Evolutionary conservation across 2,888 invertebrate genomes (phyloP), one percentile per base, ranked within the genome.

Genomic region (Amiota mariae): DNA sequence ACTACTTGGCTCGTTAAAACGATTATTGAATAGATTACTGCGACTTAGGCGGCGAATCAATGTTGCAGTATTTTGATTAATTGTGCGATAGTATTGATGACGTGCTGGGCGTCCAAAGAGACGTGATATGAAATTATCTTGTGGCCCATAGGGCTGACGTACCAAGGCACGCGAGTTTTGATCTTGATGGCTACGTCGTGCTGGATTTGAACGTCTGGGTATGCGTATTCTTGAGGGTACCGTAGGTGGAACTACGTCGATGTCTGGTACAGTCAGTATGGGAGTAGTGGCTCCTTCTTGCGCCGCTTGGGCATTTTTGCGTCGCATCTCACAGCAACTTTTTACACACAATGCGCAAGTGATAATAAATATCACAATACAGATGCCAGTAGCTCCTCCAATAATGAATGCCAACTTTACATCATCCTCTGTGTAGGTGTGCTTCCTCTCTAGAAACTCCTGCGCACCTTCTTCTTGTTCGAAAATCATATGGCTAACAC

Each of bases 31-130:
- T 10, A 89, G 79, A 79, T 88, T 90, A 68, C 89, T 90, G 13
- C 89, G 88, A 77, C 89, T 90, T 11, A 90, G 73, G 2, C 89
- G 86, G 49, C 90, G 80, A 49, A 90, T 89, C n/a, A 90, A 77
- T 18, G 88, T 87, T 10, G 89, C 88, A 3, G 90, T 89, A 49
- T 88, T 88, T 73, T 87, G 87, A 82, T 90, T 89, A 12, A 89
- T 84, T 0, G 87, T 80, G 15, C 88, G 87, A 79, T 88, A 88
- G 77, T 89, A 89, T 51, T 88, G 89, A 72, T 84, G 87, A 18
- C 90, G 82, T 2, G 88, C 81, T 24, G 89, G 90, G 0, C 89
- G 84, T 3, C 89, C 88, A 66, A 90, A 89, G 1, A 90, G 82
- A 13, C 87, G 82, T n/a, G 87, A 82, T 2, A 90, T 75, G 70